Percentiles rank a stretch among this genome's conserved stretches.
Conservation (phyloP, 2,113 vertebrate genomes). For the Irena cyanogastra region DNA sequence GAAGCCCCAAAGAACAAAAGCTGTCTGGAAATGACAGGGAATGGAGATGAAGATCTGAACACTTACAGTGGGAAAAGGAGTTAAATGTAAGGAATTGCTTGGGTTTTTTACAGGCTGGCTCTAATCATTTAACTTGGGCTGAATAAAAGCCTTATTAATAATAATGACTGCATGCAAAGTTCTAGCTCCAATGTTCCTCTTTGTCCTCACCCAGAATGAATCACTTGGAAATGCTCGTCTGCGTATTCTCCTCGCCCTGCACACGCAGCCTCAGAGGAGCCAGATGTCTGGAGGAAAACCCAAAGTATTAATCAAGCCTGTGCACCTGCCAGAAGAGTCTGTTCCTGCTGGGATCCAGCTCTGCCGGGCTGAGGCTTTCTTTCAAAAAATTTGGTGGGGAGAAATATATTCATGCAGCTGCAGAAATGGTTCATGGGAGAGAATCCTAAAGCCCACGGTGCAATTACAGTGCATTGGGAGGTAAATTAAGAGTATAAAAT, state of each 20-base stretch:
- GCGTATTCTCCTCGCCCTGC: not conserved
- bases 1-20: not conserved
- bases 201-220: not conserved
- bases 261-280: not conserved
- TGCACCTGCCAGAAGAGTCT: not conserved
- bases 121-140: not conserved
- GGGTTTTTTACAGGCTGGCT: not conserved
- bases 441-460: not conserved
- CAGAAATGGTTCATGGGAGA: not conserved
- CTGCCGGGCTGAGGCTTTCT: not conserved
- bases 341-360: not conserved
- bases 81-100: not conserved
- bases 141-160: conserved; percentile 25
- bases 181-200: not conserved
- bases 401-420: not conserved
- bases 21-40: not conserved
- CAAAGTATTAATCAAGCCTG: not conserved
- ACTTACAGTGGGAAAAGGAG: not conserved
- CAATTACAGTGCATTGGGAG: not conserved
- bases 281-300: conserved; percentile 49
- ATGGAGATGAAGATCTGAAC: not conserved
- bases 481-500: not conserved
- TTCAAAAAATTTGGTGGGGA: not conserved
- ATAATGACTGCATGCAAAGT: not conserved
- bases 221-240: not conserved